These are phyloP conservation scores for Halcyon chelicuti DNA, from an alignment of 2,797 vertebrate species.

Conservation along the genomic window DNA sequence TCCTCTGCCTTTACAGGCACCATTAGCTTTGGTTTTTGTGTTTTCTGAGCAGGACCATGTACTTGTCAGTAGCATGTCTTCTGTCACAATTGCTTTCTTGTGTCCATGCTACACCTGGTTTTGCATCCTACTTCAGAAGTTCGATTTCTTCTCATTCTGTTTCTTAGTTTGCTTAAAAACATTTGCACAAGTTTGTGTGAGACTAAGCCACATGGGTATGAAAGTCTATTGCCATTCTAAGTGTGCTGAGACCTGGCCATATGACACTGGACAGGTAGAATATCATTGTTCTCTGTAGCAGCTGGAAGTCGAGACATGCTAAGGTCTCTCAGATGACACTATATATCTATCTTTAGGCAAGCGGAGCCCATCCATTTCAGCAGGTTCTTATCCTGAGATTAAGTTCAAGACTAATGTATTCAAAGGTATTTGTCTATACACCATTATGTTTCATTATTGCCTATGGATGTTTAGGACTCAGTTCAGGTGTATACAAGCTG, in stretches of 20 bases:
- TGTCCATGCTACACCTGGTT: not conserved
- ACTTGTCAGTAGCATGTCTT: not conserved
- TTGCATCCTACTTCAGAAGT: not conserved
- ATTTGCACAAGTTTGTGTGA: not conserved
- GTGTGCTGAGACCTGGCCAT: not conserved
- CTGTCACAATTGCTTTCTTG: not conserved
- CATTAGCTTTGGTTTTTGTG: not conserved
- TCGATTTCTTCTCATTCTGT: not conserved
- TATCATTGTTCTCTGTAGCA: not conserved
- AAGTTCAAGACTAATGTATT: not conserved
- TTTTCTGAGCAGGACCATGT: not conserved
- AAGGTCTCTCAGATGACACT: not conserved
- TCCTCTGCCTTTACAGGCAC: not conserved
- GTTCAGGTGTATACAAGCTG: not conserved
- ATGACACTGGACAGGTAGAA: not conserved
- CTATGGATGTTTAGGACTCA: not conserved
- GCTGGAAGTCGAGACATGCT: rapidly evolving
- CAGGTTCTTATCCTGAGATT: not conserved
- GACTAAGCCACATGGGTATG: not conserved
- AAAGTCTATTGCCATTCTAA: not conserved
- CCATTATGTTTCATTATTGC: rapidly evolving
- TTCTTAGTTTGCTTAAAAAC: not conserved
- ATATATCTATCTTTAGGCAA: not conserved
- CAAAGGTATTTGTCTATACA: not conserved
- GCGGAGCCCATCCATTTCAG: not conserved